Evolutionary conservation across 1,140 invertebrate species (phyloP).

Genomic region (Aphelenchoides avenae): DNA sequence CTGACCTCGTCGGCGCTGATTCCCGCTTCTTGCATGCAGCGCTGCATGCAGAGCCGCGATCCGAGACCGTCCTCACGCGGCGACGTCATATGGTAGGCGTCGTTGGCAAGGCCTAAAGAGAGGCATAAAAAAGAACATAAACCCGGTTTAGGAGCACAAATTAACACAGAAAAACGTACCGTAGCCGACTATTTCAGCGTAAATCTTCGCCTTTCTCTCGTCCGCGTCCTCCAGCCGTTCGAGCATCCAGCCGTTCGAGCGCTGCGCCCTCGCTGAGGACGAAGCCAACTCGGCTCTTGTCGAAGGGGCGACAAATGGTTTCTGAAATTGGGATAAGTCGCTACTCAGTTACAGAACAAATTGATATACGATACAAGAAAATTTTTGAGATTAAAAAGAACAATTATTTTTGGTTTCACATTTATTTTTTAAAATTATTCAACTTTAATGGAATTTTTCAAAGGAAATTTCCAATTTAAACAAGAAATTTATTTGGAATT

Average conservation of each 20-base stretch:
- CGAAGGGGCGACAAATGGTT: conserved; percentile 78
- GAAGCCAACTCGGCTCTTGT: conserved; percentile 86
- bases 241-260: conserved; percentile 77
- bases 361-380: no score
- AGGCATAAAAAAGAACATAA: background rate
- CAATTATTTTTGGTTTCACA: no score
- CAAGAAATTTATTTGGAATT: no score
- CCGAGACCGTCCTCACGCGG: conserved; percentile 82
- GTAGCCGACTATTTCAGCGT: conserved; percentile 89
- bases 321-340: no score
- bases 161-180: conserved; percentile 63
- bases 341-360: no score
- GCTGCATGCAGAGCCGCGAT: conserved; percentile 80
- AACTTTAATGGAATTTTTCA: no score
- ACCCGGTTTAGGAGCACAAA: background rate
- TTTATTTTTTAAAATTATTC: no score
- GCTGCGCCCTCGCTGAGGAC: conserved; percentile 95
- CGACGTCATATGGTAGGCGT: conserved; percentile 87
- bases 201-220: conserved; percentile 73
- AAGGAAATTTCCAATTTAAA: no score
- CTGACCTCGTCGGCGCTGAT: conserved; percentile 67
- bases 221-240: conserved; percentile 84
- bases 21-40: conserved; percentile 74
- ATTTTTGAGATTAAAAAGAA: no score
- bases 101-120: conserved; percentile 72